These are phyloP conservation scores for Lepilemur ruficaudatus DNA, from an alignment of 2,797 vertebrate genomes.

Conservation along the genomic window DNA sequence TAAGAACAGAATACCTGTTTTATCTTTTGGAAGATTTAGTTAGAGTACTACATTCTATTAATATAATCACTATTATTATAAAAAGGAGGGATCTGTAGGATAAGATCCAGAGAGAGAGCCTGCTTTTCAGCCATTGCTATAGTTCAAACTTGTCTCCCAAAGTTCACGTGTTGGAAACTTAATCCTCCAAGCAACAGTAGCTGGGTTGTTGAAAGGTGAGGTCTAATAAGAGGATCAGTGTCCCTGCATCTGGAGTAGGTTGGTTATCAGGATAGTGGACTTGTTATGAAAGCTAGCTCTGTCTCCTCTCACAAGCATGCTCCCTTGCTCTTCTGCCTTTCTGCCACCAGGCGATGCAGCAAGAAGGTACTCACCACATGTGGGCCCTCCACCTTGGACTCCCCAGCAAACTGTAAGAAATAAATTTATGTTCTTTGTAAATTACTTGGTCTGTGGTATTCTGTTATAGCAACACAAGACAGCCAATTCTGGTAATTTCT, in stretches of 20 bases:
- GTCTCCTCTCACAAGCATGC: not conserved
- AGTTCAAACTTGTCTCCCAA: not conserved
- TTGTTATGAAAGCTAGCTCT: too few relatives aligned
- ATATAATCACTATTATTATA: not conserved
- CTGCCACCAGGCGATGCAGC: not conserved
- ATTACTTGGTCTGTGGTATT: not conserved
- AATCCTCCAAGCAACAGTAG: too few relatives aligned
- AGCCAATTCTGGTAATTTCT: not conserved
- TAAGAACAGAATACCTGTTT: not conserved
- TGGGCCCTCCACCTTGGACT: not conserved
- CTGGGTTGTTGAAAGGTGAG: too few relatives aligned
- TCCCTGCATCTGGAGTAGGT: not conserved
- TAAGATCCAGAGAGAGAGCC: not conserved
- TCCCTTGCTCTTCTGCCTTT: not conserved
- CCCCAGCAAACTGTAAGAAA: not conserved
- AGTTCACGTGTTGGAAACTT: not conserved
- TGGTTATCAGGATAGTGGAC: not conserved
- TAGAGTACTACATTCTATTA: not conserved
- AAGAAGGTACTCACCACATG: too few relatives aligned
- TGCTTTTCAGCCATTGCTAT: not conserved
- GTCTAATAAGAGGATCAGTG: not conserved
- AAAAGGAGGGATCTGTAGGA: not conserved
- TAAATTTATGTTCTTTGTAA: not conserved
- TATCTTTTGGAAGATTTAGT: not conserved
- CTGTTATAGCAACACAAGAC: not conserved